Conservation (phyloP, 2,797 vertebrate species). For the Melanotaenia parkinsoni region DNA sequence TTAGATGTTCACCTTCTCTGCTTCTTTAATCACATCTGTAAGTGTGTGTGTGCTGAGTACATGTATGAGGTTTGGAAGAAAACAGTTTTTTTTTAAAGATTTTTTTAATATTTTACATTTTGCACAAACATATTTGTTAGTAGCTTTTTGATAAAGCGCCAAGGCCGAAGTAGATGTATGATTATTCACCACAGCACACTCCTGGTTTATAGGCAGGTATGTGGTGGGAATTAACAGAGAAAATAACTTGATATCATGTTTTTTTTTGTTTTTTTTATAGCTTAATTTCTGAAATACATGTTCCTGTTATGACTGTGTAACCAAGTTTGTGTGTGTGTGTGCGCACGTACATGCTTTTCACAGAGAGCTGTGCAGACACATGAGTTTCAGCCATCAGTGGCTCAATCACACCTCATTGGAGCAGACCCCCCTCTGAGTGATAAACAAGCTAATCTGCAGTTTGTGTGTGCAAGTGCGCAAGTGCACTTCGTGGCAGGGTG, state of each 20-base stretch:
- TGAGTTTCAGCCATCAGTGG: conserved; percentile 75
- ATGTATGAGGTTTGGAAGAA: neutral
- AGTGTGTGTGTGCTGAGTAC: neutral
- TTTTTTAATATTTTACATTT: neutral
- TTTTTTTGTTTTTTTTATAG: neutral
- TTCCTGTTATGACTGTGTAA: conserved; percentile 29
- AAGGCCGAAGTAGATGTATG: neutral
- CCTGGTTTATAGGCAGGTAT: neutral
- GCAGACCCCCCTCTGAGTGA: conserved; percentile 73
- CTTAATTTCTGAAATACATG: conserved; percentile 39
- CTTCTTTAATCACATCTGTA: neutral
- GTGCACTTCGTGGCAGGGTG: conserved; percentile 34
- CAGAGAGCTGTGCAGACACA: conserved; percentile 75
- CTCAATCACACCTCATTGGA: conserved; percentile 70
- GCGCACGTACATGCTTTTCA: conserved; percentile 24
- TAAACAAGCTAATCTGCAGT: conserved; percentile 77
- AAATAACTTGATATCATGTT: neutral
- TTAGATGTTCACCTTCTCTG: neutral
- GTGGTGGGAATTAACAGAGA: conserved; percentile 3
- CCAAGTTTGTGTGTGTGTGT: conserved; percentile 6
- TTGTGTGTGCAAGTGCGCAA: conserved; percentile 39
- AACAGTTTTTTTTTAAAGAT: neutral
- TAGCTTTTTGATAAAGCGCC: neutral
- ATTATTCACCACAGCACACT: neutral
- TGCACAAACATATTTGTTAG: neutral